Evolutionary conservation across 2,797 vertebrate species (phyloP).

Genomic region (Lithobates sylvaticus): DNA sequence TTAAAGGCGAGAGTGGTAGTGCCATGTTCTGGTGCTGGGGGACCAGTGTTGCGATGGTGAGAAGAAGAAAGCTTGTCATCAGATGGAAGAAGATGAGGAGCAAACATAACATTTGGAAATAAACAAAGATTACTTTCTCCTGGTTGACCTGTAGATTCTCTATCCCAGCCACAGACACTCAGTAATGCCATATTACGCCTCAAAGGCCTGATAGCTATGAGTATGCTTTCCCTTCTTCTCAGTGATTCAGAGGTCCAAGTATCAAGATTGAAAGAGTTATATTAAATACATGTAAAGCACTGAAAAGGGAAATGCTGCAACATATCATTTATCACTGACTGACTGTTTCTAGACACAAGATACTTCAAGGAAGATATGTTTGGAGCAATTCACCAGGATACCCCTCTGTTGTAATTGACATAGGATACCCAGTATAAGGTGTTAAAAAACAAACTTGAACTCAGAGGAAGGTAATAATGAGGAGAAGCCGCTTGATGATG

Average conservation of each 20-base stretch:
- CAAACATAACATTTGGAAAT: neutral
- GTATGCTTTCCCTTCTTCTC: neutral
- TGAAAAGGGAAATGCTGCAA: neutral
- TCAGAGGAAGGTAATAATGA: slow-evolving; percentile 34
- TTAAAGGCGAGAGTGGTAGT: slow-evolving; percentile 87
- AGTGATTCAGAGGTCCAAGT: neutral
- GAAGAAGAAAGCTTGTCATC: neutral
- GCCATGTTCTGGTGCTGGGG: slow-evolving; percentile 75
- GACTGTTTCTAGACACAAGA: neutral
- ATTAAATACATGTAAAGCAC: neutral
- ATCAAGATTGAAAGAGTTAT: neutral
- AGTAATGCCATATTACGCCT: slow-evolving; percentile 70
- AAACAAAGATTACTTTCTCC: neutral
- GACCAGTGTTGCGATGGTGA: neutral
- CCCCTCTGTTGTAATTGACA: slow-evolving; percentile 11
- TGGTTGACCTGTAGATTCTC: neutral
- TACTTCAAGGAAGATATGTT: neutral
- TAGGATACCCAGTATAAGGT: slow-evolving; percentile 36
- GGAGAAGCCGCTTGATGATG: slow-evolving; percentile 52
- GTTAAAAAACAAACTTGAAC: neutral
- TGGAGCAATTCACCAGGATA: neutral
- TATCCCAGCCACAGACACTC: slow-evolving; percentile 65
- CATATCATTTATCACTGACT: neutral
- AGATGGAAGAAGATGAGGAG: neutral
- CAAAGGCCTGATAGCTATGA: neutral